Base-by-base conservation (phyloP, 2,113 vertebrate species). In the Platycercus adscitus region DNA sequence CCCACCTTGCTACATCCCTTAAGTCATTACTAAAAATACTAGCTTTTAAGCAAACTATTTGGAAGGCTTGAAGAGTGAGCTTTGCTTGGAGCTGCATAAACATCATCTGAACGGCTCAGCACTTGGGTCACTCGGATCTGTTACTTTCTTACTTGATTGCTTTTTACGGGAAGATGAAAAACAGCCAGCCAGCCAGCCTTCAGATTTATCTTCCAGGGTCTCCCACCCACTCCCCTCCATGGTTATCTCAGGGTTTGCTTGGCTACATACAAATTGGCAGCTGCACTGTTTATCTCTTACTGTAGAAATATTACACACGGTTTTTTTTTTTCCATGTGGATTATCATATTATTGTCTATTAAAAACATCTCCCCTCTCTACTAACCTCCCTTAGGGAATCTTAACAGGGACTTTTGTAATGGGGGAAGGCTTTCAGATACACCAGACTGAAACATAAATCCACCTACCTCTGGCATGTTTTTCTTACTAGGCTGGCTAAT, bases 401-500 rank as follows among this genome's bases (percentile, higher is more conserved):
- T 88, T 90, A 95, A 93, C 87, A 91, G 95, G 93, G 94, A 93
- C 91, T 93, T 94, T 86, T 70, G 78, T 96, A 96, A 97, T 93
- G 89, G 88, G 79, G 78, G 33, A 95, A 97, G 87, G 96, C 96
- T 97, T 96, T 97, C 96, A 94, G 91, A 96, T 89, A 91, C 52
- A 88, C 82, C 93, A 95, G 93, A 66, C 95, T 91, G 92, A 91
- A 96, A 96, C 93, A 96, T 91, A 97, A 97, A 96, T 96, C 93
- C 93, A 89, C 92, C 96, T 91, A 92, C 79, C 86, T 71, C 93
- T 94, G 94, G 89, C 94, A 82, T 93, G 66, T 94, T 95, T 95
- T 97, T 86, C 93, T 89, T 94, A 70, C 82, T 52, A 88, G 88
- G 60, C 65, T 96, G 85, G 70, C 91, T 95, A 95, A 96, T 97